Evolutionary conservation across 2,888 invertebrate species (phyloP).

Genomic region (Epinotia nisella): DNA sequence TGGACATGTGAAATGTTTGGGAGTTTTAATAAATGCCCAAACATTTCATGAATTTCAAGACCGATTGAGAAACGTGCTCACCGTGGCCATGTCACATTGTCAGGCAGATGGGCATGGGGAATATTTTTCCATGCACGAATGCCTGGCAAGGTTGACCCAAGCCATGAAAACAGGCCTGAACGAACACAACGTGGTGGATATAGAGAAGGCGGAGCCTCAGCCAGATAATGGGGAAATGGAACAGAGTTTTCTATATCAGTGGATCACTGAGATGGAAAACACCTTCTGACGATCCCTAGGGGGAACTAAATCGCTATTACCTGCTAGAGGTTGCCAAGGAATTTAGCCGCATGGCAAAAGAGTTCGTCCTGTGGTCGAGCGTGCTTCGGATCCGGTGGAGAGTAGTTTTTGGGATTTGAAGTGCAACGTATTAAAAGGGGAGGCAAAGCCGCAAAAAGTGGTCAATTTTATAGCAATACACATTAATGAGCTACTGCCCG

Average conservation of each 20-base stretch:
- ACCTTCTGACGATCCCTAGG: conserved; percentile 2
- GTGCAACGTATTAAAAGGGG: conserved; percentile 15
- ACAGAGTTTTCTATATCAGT: not conserved
- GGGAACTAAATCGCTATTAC: not conserved
- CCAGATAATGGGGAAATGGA: not conserved
- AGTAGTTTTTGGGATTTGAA: conserved; percentile 3
- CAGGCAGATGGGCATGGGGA: not conserved
- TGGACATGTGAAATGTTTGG: not conserved
- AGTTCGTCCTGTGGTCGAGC: not conserved
- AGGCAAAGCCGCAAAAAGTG: not conserved
- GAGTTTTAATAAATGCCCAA: not conserved
- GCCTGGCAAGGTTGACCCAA: not conserved
- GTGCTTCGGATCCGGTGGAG: not conserved
- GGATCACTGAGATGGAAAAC: not conserved
- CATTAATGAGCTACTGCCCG: too few relatives aligned
- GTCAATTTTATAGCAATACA: not conserved
- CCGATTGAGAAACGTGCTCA: not conserved
- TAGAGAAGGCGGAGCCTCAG: not conserved
- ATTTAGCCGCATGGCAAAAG: not conserved
- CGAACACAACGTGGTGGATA: not conserved
- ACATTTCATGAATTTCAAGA: not conserved
- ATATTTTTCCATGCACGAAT: not conserved
- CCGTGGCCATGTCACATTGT: not conserved
- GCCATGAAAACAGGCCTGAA: not conserved
- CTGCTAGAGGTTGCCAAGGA: not conserved